Conservation (phyloP, 2,888 invertebrate genomes). For the Tuta absoluta region DNA sequence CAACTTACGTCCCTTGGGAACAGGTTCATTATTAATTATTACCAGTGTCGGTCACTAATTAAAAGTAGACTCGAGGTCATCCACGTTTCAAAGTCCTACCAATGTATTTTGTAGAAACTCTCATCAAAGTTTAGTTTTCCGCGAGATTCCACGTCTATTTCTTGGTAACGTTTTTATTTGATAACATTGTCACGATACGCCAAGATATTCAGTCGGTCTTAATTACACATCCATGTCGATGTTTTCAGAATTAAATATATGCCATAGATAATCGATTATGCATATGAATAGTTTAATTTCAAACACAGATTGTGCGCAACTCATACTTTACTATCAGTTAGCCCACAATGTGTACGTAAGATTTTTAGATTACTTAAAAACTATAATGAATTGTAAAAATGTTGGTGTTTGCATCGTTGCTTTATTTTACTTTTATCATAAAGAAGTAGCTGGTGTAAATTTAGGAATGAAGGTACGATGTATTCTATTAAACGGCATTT, state of each 20-base stretch:
- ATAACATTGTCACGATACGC: no score
- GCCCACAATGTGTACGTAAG: neutral
- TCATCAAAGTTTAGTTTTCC: no score
- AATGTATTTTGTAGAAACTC: no score
- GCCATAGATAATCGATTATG: neutral
- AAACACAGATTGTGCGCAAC: slow-evolving; percentile 4
- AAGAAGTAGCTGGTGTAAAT: neutral
- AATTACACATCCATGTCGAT: neutral
- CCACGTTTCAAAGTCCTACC: no score
- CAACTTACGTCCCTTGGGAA: no score
- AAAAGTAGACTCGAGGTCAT: no score
- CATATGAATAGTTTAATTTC: neutral
- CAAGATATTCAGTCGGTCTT: neutral
- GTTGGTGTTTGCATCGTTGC: neutral
- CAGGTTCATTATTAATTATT: no score
- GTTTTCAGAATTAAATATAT: neutral
- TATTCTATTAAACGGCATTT: neutral
- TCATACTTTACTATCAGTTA: neutral
- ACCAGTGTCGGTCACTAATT: no score
- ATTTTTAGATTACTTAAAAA: neutral
- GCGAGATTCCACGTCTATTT: no score
- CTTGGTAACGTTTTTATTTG: no score
- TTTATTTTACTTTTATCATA: neutral
- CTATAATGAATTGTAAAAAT: neutral
- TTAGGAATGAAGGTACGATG: neutral